A percentile compares a stretch with the other conserved stretches of the same genome.
These are phyloP conservation scores for Rhinolophus sinicus DNA, from an alignment of 2,113 vertebrate species.

Conservation along the genomic window DNA sequence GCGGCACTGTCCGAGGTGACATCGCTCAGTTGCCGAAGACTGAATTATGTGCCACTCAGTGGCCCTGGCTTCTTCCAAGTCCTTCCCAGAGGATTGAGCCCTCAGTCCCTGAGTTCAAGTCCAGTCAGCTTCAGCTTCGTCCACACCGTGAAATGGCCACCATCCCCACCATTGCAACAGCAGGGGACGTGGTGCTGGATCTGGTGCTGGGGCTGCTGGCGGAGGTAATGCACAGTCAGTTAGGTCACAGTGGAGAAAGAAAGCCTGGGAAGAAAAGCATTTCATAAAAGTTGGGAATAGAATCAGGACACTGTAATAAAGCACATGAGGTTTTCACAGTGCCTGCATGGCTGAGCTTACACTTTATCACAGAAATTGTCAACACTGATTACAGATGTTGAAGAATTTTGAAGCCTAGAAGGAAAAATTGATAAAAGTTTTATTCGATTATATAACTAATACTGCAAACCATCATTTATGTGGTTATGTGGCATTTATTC, in stretches of 20 bases:
- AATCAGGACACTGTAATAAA: background rate
- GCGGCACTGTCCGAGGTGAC: background rate
- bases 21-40: background rate
- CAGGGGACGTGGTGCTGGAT: background rate
- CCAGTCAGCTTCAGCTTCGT: background rate
- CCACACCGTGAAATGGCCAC: background rate
- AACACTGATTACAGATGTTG: background rate
- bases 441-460: background rate
- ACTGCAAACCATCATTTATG: background rate
- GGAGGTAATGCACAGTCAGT: background rate
- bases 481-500: background rate
- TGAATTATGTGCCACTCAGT: background rate
- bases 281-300: background rate
- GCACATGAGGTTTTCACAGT: background rate
- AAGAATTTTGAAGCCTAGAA: background rate
- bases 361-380: background rate
- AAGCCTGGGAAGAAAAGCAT: background rate
- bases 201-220: too few species aligned
- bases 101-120: background rate
- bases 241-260: background rate
- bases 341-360: background rate
- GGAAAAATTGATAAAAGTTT: background rate
- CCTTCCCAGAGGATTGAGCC: background rate
- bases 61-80: background rate
- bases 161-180: fast-evolving